These are phyloP conservation scores for Boloria euphrosyne DNA, from an alignment of 2,888 invertebrate species.

Conservation along the genomic window DNA sequence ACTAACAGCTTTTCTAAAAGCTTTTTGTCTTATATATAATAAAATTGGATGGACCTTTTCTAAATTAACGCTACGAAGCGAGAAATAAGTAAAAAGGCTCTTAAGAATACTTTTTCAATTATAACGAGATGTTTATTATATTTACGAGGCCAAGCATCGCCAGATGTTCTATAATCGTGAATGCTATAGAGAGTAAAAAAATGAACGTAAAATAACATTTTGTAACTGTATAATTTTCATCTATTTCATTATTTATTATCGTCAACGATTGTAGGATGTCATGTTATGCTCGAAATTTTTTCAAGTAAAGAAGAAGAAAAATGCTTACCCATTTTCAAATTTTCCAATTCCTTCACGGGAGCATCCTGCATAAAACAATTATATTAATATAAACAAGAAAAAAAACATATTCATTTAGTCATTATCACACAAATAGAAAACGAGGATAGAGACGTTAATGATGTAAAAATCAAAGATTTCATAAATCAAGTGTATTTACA, in stretches of 20 bases:
- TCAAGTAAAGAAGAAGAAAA: neutral
- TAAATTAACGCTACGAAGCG: conserved; percentile 14
- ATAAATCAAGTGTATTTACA: too few relatives aligned
- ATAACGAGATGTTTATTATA: neutral
- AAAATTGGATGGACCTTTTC: conserved; percentile 14
- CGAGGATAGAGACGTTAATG: too few relatives aligned
- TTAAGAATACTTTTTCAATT: neutral
- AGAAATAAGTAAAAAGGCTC: conserved; percentile 13
- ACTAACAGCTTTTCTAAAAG: neutral
- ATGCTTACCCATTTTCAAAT: conserved; percentile 68
- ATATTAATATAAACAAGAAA: neutral
- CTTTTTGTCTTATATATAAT: conserved; percentile 9
- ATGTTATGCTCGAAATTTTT: neutral
- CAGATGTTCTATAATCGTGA: too few relatives aligned
- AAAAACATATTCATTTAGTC: neutral
- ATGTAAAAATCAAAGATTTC: too few relatives aligned
- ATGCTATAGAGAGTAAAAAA: too few relatives aligned
- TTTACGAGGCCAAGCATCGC: too few relatives aligned
- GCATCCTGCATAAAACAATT: conserved; percentile 58
- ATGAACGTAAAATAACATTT: too few relatives aligned
- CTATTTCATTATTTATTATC: too few relatives aligned
- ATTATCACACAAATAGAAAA: too few relatives aligned
- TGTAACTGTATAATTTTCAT: too few relatives aligned
- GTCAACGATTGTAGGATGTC: too few relatives aligned
- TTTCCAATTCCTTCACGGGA: conserved; percentile 72